Percentiles rank a stretch among this genome's conserved stretches.
These are phyloP conservation scores for Ambastaia sidthimunki DNA, from an alignment of 2,797 vertebrate genomes.

Conservation along the genomic window DNA sequence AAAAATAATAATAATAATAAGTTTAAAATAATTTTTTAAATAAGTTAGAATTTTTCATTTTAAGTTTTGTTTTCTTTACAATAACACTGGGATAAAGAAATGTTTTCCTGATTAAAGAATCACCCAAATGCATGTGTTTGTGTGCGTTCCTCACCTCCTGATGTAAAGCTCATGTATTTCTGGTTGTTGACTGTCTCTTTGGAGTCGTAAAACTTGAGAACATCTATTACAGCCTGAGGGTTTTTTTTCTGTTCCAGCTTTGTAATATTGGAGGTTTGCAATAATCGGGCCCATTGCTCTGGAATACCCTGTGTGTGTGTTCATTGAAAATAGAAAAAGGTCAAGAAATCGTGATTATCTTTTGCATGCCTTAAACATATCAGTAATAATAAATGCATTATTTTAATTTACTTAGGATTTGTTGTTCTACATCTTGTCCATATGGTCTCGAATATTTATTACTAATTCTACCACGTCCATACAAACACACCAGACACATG, in stretches of 20 bases:
- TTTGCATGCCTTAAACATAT: not conserved
- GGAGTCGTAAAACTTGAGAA: constrained; percentile 99
- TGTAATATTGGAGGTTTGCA: constrained; percentile 98
- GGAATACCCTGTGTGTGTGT: constrained; percentile 86
- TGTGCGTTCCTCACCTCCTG: constrained; percentile 83
- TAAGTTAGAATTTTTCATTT: too few species aligned
- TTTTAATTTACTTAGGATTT: not conserved
- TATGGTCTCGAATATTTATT: constrained; percentile 5
- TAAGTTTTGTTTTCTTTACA: too few species aligned
- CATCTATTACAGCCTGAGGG: constrained; percentile 95
- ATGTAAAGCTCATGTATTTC: constrained; percentile 99
- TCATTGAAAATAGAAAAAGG: not conserved
- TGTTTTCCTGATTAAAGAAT: not conserved
- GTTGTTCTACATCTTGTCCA: not conserved
- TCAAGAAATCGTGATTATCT: not conserved
- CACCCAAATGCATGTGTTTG: not conserved
- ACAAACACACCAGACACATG: not conserved
- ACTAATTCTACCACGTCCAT: not conserved
- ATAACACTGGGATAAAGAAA: not conserved
- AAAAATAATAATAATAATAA: too few species aligned
- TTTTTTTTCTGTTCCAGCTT: constrained; percentile 99
- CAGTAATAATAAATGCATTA: not conserved
- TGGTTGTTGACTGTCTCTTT: constrained; percentile 99
- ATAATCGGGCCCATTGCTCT: constrained; percentile 95
- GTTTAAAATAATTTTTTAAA: too few species aligned